Evolutionary conservation across 2,797 vertebrate species (phyloP).

Genomic region (Diplodus puntazzo): DNA sequence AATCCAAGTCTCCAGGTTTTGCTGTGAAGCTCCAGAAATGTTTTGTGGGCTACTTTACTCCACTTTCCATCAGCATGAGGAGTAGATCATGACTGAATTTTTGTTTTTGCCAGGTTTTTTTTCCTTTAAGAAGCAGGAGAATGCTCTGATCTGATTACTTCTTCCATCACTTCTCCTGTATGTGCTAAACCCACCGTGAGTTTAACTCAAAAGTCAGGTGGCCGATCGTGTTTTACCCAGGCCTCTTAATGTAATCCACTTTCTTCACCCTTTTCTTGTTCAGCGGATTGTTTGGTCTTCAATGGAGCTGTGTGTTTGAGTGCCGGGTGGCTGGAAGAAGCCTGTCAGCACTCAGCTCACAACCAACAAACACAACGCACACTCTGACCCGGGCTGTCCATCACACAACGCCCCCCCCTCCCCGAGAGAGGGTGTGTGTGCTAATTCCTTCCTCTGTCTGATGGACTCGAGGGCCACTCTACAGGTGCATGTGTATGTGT

Average conservation of each 20-base stretch:
- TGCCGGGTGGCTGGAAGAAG: constrained; percentile 47
- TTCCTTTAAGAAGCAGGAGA: neutral
- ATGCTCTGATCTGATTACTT: neutral
- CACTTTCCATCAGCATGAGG: too few relatives aligned
- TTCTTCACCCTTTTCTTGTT: constrained; percentile 3
- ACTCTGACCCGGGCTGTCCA: constrained; percentile 86
- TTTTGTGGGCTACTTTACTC: too few relatives aligned
- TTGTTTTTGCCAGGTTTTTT: neutral
- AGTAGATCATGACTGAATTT: too few relatives aligned
- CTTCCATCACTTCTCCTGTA: neutral
- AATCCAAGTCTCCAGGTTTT: too few relatives aligned
- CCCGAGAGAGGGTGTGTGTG: constrained; percentile 10
- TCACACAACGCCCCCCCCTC: constrained; percentile 66
- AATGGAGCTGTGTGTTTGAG: constrained; percentile 47
- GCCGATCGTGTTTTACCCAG: neutral
- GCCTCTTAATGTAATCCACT: neutral
- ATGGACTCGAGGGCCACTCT: constrained; percentile 29
- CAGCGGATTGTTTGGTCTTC: constrained; percentile 25
- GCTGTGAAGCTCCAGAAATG: too few relatives aligned
- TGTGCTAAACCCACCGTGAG: neutral
- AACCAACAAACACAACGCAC: constrained; percentile 84
- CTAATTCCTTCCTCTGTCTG: constrained; percentile 59
- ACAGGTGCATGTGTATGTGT: constrained; percentile 51
- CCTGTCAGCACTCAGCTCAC: constrained; percentile 89
- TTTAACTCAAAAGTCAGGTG: neutral